phyloP scores from a whole-genome alignment of 2,797 vertebrate species.

The Botia almorhae region DNA sequence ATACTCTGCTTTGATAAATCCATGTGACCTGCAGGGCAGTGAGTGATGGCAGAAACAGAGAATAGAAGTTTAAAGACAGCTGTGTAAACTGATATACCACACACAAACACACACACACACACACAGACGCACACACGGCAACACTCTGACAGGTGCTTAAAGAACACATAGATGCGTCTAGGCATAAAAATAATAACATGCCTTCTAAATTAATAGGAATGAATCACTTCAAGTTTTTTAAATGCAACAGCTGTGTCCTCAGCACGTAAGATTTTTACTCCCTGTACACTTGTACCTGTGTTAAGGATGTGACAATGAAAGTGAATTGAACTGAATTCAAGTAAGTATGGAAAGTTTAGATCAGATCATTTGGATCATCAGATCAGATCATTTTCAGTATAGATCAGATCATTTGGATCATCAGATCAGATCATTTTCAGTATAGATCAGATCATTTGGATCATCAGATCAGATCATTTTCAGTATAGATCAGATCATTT shows the following conservation, averaged over 20 bases:
- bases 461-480: no score
- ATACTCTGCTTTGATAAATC: conserved; percentile 10
- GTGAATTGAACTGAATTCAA: no score
- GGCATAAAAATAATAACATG: conserved; percentile 4
- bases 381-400: no score
- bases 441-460: no score
- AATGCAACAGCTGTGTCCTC: background rate
- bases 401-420: no score
- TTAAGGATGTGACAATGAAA: no score
- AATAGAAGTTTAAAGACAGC: conserved; percentile 28
- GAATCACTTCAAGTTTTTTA: background rate
- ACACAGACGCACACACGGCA: conserved; percentile 11
- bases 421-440: no score
- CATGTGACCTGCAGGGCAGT: conserved; percentile 2
- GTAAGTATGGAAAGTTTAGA: no score
- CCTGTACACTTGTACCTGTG: no score
- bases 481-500: no score
- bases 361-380: no score
- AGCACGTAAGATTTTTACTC: background rate
- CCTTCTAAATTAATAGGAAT: background rate
- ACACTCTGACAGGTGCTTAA: conserved; percentile 20
- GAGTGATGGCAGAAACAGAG: conserved; percentile 1
- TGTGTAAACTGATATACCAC: conserved; percentile 15
- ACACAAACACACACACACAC: conserved; percentile 12
- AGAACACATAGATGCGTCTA: conserved; percentile 18